phyloP scores from a whole-genome alignment of 92 coral and sea anemone species.

The Actinostola sp. region DNA sequence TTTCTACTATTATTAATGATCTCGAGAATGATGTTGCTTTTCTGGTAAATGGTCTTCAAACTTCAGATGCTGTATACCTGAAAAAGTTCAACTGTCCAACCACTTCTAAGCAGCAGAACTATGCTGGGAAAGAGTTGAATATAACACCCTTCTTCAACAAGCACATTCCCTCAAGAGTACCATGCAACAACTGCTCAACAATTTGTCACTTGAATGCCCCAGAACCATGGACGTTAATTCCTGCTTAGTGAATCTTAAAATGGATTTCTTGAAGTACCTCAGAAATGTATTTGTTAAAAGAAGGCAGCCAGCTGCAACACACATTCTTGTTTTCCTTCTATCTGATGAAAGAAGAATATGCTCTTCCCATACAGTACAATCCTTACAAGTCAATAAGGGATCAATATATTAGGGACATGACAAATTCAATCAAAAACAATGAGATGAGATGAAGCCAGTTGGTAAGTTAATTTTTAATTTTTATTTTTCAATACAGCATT shows the following conservation, averaged over 20 bases:
- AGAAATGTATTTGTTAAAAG: slow-evolving; percentile 38
- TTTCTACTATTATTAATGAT: no score
- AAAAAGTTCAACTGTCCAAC: no score
- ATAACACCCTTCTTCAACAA: no score
- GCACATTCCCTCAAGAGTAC: no score
- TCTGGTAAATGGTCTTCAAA: no score
- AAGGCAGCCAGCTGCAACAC: slow-evolving; percentile 51
- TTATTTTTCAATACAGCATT: neutral
- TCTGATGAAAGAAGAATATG: slow-evolving; percentile 53
- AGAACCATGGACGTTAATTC: slow-evolving; percentile 8
- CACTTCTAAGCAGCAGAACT: no score
- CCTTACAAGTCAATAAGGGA: slow-evolving; percentile 49
- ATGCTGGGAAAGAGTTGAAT: no score
- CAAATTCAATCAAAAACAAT: slow-evolving; percentile 26
- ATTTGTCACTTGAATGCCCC: no score
- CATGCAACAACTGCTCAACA: no score
- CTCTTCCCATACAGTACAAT: slow-evolving; percentile 51
- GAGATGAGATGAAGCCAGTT: slow-evolving; percentile 37
- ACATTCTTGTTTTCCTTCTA: slow-evolving; percentile 34
- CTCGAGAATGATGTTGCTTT: no score
- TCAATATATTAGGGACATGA: slow-evolving; percentile 53
- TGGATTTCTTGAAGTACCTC: slow-evolving; percentile 5
- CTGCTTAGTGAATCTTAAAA: neutral
- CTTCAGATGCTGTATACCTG: no score
- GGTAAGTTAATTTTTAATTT: slow-evolving; percentile 6